A percentile compares a stretch with the other conserved stretches of the same genome.
These are phyloP conservation scores for Propithecus deckenii DNA, from an alignment of 2,797 vertebrate species.

Conservation along the genomic window DNA sequence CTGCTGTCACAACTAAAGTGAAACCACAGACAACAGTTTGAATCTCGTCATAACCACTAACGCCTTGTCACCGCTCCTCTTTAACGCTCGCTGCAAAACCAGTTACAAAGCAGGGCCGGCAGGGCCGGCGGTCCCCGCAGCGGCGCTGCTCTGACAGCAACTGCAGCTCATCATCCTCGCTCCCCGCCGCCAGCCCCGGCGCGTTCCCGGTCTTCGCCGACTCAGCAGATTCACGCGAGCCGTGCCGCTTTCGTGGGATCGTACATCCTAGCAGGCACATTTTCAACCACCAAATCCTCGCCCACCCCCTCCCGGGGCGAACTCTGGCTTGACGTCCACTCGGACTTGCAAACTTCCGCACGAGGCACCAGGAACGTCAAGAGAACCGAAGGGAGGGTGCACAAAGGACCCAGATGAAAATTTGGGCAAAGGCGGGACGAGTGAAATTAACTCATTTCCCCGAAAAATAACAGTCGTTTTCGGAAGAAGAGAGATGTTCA, in stretches of 20 bases:
- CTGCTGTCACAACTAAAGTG: not conserved
- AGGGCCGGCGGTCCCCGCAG: not conserved
- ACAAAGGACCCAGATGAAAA: conserved; percentile 30
- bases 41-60: not conserved
- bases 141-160: not conserved
- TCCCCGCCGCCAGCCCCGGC: not conserved
- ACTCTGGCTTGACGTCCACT: not conserved
- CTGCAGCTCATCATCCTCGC: not conserved
- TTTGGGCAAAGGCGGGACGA: not conserved
- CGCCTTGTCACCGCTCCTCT: not conserved
- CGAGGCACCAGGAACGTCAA: not conserved
- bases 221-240: conserved; percentile 59
- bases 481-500: not conserved
- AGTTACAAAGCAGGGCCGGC: not conserved
- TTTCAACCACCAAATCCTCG: not conserved
- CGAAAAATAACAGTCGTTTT: not conserved
- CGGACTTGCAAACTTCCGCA: not conserved
- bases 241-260: not conserved
- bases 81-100: not conserved
- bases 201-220: not conserved
- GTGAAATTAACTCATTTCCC: not conserved
- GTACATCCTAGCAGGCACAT: not conserved
- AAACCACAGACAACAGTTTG: not conserved
- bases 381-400: not conserved
- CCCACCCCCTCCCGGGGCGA: not conserved